Percentiles rank a stretch among this genome's conserved stretches.
Conservation (phyloP, 2,113 vertebrate genomes). For the Pelecanus crispus region DNA sequence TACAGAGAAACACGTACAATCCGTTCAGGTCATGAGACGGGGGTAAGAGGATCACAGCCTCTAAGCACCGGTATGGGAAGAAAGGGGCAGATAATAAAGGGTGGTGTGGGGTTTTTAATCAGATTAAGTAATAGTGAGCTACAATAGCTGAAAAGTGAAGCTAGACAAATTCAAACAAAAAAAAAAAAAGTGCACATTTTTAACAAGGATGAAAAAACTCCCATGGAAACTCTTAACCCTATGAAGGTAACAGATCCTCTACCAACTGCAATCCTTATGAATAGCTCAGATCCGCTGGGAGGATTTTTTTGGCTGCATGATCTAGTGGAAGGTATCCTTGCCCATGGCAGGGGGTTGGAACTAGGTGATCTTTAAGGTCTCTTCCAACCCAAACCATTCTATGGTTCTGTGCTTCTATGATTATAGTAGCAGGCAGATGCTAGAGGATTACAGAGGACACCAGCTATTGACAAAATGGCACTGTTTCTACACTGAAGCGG, state of each 20-base stretch:
- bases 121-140: not conserved
- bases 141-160: not conserved
- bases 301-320: not conserved
- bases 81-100: not conserved
- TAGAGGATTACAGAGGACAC: not conserved
- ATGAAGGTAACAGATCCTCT: not conserved
- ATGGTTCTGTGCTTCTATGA: not conserved
- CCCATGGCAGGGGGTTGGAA: not conserved
- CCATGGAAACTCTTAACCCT: not conserved
- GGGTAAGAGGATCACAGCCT: not conserved
- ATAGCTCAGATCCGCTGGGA: not conserved
- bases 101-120: not conserved
- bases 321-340: not conserved
- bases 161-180: not conserved
- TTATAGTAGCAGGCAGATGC: rapidly evolving
- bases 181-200: not conserved
- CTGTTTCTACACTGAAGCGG: not conserved
- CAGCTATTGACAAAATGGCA: not conserved
- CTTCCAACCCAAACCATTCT: not conserved
- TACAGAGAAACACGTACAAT: not conserved
- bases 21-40: not conserved
- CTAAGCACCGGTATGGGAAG: not conserved
- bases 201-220: not conserved
- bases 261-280: not conserved
- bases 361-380: not conserved